These are phyloP conservation scores for Pocillopora meandrina DNA, from an alignment of 92 coral and sea anemone species.

Conservation along the genomic window DNA sequence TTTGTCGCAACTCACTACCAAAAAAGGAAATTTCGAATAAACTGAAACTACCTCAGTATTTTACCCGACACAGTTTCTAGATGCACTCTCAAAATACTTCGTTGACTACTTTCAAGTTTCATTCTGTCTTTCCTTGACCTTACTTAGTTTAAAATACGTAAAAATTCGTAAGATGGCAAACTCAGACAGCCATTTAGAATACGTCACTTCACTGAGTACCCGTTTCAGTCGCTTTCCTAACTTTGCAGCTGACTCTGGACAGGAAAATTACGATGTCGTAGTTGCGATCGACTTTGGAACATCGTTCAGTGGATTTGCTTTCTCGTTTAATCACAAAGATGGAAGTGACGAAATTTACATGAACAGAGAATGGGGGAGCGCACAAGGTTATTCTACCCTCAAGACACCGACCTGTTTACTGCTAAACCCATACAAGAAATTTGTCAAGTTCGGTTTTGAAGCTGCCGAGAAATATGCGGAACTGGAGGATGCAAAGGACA, in stretches of 20 bases:
- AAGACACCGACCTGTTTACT: constrained; percentile 52
- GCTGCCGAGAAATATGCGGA: constrained; percentile 49
- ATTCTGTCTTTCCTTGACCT: no score
- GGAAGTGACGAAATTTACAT: constrained; percentile 44
- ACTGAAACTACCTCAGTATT: no score
- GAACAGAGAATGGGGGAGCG: constrained; percentile 56
- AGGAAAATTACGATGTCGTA: constrained; percentile 28
- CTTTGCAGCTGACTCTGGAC: neutral
- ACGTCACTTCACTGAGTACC: neutral
- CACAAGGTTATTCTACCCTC: constrained; percentile 40
- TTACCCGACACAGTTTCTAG: no score
- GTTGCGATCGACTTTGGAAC: constrained; percentile 54
- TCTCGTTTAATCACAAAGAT: constrained; percentile 43
- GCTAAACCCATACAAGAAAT: constrained; percentile 14
- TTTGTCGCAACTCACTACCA: neutral
- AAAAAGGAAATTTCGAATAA: neutral
- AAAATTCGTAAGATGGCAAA: neutral
- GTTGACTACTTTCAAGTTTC: no score
- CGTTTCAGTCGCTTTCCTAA: neutral
- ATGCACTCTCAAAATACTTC: no score
- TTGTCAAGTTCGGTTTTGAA: constrained; percentile 46
- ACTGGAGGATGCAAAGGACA: constrained; percentile 29
- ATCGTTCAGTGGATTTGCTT: constrained; percentile 57
- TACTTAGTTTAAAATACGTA: neutral
- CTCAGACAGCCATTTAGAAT: neutral